Evolutionary conservation across 2,113 vertebrate genomes (phyloP).

Genomic region (Cololabis saira): DNA sequence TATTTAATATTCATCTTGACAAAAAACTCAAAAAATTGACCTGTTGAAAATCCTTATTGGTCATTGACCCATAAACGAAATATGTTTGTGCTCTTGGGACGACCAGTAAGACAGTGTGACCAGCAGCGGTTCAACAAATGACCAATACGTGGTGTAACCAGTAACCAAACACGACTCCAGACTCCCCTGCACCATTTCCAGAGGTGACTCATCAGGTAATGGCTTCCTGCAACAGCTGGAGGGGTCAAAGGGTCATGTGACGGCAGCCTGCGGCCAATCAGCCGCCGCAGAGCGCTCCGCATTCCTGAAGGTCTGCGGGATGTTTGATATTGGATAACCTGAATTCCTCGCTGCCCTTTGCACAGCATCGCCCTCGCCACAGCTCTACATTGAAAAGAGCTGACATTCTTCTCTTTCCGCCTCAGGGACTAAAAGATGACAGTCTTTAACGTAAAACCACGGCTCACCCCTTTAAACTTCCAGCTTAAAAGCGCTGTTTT

Average conservation of each 20-base stretch:
- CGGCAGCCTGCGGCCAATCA: conserved; percentile 24
- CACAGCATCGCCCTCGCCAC: background rate
- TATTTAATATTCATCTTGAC: no score
- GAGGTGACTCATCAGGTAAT: conserved; percentile 52
- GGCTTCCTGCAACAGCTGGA: conserved; percentile 54
- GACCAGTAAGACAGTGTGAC: background rate
- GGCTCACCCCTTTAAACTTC: no score
- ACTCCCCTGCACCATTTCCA: conserved; percentile 20
- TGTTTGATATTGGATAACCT: conserved; percentile 52
- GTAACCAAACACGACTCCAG: conserved; percentile 24
- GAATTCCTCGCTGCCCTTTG: background rate
- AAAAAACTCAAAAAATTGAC: no score
- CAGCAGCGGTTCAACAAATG: background rate
- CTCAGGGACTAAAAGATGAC: conserved; percentile 1
- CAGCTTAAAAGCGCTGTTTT: no score
- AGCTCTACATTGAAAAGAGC: background rate
- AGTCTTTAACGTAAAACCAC: no score
- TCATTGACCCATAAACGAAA: no score
- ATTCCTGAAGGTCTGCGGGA: conserved; percentile 36
- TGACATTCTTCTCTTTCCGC: conserved; percentile 1
- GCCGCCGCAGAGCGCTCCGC: conserved; percentile 8
- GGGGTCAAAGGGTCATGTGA: conserved; percentile 43
- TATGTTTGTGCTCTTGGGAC: background rate
- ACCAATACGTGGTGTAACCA: background rate
- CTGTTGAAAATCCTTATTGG: no score